A percentile compares a stretch with the other conserved stretches of the same genome.
Conservation (phyloP, 2,797 vertebrate species). For the Xiphorhynchus erythropygius region DNA sequence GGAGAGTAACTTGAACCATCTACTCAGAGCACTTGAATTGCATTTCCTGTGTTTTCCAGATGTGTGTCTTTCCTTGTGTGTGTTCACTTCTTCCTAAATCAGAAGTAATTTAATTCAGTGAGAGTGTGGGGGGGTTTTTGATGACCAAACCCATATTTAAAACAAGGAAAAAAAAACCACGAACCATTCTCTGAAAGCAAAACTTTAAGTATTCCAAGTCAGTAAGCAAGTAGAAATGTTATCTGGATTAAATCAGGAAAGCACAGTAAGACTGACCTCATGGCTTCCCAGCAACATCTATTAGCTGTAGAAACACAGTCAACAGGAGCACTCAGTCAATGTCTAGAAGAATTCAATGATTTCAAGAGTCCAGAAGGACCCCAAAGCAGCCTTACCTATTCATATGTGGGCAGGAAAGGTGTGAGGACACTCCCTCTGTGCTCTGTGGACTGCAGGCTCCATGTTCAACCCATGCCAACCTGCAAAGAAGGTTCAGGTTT, state of each 20-base stretch:
- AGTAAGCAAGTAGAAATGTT: not conserved
- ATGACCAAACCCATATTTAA: not conserved
- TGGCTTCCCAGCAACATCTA: not conserved
- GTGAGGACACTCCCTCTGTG: not conserved
- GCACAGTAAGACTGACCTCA: not conserved
- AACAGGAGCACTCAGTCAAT: not conserved
- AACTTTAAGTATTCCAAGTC: not conserved
- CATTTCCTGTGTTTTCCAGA: slow-evolving; percentile 55
- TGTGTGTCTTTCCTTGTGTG: not conserved
- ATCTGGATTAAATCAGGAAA: not conserved
- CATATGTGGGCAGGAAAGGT: not conserved
- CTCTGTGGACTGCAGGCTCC: not conserved
- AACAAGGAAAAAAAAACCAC: not conserved
- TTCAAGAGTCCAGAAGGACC: not conserved
- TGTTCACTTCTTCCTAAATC: slow-evolving; percentile 25
- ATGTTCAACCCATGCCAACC: not conserved
- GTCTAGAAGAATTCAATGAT: not conserved
- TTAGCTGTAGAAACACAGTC: not conserved
- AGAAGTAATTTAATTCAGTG: slow-evolving; percentile 7
- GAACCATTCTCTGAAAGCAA: not conserved
- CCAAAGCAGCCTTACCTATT: not conserved
- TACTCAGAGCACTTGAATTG: slow-evolving; percentile 2
- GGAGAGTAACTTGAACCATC: slow-evolving; percentile 46
- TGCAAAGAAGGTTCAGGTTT: not conserved
- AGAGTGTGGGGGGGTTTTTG: not conserved